These are phyloP conservation scores for Octopus bimaculoides DNA, from an alignment of 1,140 invertebrate species.

Conservation along the genomic window DNA sequence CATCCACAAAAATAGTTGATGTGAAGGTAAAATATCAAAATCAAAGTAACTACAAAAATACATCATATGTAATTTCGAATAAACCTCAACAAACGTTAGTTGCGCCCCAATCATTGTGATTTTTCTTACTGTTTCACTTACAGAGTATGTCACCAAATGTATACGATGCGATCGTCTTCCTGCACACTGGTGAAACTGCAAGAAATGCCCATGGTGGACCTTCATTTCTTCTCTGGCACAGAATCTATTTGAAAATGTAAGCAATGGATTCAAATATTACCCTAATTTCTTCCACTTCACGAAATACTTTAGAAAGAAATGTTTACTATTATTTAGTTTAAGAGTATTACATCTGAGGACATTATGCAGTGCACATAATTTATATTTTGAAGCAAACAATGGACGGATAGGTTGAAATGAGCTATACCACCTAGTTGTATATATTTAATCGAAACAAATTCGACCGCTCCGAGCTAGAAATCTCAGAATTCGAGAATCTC, in stretches of 20 bases:
- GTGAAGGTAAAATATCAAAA: too few relatives aligned
- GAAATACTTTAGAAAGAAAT: background rate
- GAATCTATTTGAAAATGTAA: constrained; percentile 42
- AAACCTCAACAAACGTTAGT: too few relatives aligned
- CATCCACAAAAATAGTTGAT: too few relatives aligned
- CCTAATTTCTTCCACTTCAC: background rate
- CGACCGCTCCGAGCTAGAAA: too few relatives aligned
- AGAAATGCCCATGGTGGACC: constrained; percentile 42
- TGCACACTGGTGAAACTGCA: constrained; percentile 38
- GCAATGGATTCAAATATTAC: background rate
- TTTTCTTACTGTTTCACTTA: background rate
- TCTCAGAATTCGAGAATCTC: too few relatives aligned
- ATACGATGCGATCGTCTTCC: constrained; percentile 42
- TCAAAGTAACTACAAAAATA: too few relatives aligned
- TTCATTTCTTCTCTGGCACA: constrained; percentile 43
- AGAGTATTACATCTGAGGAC: background rate
- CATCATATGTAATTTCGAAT: too few relatives aligned
- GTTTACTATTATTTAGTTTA: background rate
- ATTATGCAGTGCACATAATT: background rate
- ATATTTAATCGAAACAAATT: background rate
- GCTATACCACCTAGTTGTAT: background rate
- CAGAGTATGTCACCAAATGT: constrained; percentile 43
- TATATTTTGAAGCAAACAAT: background rate
- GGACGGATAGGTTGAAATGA: background rate
- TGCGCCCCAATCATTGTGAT: too few relatives aligned